Base-by-base conservation (phyloP, 2,888 invertebrate species). In the Nesidiocoris tenuis region DNA sequence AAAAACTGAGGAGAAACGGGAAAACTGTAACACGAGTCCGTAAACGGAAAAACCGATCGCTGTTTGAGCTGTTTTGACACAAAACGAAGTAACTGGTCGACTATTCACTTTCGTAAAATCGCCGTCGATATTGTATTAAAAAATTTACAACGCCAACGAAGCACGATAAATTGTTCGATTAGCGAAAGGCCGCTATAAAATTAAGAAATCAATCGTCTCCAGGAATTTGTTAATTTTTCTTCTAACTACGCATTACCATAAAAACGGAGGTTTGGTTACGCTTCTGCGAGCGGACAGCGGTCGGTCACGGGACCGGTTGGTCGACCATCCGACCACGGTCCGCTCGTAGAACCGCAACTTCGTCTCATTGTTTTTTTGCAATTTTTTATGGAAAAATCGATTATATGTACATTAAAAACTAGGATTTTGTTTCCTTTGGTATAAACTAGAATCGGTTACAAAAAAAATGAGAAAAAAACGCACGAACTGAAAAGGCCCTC, bases 381-480 rank as follows among this genome's bases (percentile, higher is more conserved):
- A 22, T 67, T 67, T 23, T 39, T 65, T 39, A 23, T 65, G 65
- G 25, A 65, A 65, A 65, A 65, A 39, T 55, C 22, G 19, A 56
- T 55, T 16, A 70, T 57, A 67, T 55, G 19, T 55, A 55, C 12
- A 22, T 63, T 70, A 70, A 56, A 59, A 70, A 70, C 70, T 70
- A 70, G 25, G 56, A 55, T 66, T 39, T 39, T 39, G 39, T 39
- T 70, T 72, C 72, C 72, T 72, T 72, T 72, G 72, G 72, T 72
- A 72, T 63, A 61, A 72, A 72, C 72, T 72, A 72, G 72, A 72
- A 72, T 72, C 61, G 72, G 72, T 72, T 72, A 72, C 72, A 61
- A 61, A 72, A 57, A 57, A 57, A 22, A 59, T 18, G n/a, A 66
- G n/a, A 21, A 56, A 56, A 68, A 55, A 19, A 61, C 22, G 55